phyloP scores from a whole-genome alignment of 2,797 vertebrate species.

The Falco concolor region DNA sequence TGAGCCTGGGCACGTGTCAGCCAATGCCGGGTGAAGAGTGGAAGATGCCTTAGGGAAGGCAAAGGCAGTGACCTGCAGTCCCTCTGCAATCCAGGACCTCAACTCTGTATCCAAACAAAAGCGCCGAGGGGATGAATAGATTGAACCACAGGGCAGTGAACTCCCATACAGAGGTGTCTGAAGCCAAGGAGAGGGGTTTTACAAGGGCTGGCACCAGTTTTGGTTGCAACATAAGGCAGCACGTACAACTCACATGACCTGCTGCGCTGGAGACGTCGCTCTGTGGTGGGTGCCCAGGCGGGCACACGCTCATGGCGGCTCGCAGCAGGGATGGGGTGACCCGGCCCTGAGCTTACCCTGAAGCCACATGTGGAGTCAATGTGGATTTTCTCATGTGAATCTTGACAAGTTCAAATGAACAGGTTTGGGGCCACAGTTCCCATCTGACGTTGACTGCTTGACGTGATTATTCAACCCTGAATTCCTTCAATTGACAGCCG shows the following conservation, averaged over 20 bases:
- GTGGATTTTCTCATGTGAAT: neutral
- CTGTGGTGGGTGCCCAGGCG: accelerated
- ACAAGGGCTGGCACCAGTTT: neutral
- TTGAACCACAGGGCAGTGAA: neutral
- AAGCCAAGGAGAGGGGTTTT: neutral
- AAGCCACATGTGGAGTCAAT: neutral
- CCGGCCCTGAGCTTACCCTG: neutral
- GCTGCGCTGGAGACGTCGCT: accelerated
- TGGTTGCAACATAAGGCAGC: neutral
- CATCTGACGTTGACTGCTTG: neutral
- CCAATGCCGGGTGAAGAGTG: neutral
- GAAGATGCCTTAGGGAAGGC: neutral
- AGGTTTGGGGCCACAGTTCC: neutral
- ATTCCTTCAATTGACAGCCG: slow-evolving; percentile 5
- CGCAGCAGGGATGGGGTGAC: neutral
- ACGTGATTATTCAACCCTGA: slow-evolving; percentile 9
- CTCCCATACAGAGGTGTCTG: neutral
- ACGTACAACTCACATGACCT: neutral
- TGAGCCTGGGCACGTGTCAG: accelerated
- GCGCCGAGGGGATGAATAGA: accelerated
- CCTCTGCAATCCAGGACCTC: neutral
- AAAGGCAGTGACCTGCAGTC: too few relatives aligned
- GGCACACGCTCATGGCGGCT: accelerated
- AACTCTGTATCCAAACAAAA: neutral
- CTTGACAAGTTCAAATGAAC: neutral